Evolutionary conservation across 2,797 vertebrate genomes (phyloP).

Genomic region (Natrix natrix): DNA sequence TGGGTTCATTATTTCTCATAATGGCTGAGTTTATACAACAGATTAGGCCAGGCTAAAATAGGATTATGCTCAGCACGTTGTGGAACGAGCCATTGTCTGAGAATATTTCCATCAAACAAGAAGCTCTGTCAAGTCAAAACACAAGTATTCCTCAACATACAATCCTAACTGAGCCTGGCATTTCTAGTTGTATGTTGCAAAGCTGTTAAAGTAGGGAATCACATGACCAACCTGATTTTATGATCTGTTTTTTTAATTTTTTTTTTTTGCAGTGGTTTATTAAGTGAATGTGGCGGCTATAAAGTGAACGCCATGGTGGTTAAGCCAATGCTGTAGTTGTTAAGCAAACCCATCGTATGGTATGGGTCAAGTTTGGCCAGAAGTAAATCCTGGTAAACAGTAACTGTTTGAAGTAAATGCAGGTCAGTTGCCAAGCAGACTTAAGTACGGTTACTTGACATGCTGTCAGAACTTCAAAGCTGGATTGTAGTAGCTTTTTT

Average conservation of each 20-base stretch:
- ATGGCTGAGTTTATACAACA: background rate
- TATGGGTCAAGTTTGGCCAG: background rate
- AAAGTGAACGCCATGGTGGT: background rate
- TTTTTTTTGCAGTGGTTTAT: background rate
- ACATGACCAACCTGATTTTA: background rate
- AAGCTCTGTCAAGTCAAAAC: background rate
- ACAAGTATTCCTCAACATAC: background rate
- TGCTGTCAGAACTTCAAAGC: background rate
- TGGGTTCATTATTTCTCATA: background rate
- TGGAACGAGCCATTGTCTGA: background rate
- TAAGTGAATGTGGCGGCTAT: background rate
- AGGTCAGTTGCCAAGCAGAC: background rate
- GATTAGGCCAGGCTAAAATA: background rate
- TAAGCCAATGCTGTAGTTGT: background rate
- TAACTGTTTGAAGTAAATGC: background rate
- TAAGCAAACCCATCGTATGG: background rate
- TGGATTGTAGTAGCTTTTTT: background rate
- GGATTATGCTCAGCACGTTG: background rate
- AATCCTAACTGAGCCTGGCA: background rate
- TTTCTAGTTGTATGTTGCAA: background rate
- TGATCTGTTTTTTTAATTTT: no score
- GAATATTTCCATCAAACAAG: background rate
- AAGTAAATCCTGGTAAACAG: background rate
- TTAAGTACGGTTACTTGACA: rapidly evolving
- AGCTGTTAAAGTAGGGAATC: background rate